These are phyloP conservation scores for Hirtodrosophila cameraria DNA, from an alignment of 2,888 invertebrate species.

Conservation along the genomic window DNA sequence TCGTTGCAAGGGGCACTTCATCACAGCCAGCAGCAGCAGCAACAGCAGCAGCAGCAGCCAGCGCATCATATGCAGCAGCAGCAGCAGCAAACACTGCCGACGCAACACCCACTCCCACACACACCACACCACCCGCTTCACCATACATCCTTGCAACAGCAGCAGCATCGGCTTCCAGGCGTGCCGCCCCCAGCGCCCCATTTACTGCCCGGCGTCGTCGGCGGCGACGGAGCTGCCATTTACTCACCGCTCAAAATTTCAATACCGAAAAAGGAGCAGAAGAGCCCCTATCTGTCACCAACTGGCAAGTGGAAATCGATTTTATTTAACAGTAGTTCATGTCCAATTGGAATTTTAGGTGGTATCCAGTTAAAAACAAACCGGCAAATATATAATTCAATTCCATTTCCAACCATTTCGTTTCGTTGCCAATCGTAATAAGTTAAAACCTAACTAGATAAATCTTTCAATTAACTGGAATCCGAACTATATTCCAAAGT, in stretches of 20 bases:
- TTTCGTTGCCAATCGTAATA: no score
- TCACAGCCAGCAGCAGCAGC: conserved; percentile 61
- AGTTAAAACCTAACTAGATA: no score
- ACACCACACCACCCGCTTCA: conserved; percentile 71
- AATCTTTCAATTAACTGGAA: no score
- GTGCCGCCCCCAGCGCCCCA: conserved; percentile 60
- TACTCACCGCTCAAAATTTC: conserved; percentile 84
- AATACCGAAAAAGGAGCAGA: conserved; percentile 84
- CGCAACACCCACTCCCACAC: conserved; percentile 59
- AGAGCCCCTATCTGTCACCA: conserved; percentile 96
- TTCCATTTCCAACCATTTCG: no score
- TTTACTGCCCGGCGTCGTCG: conserved; percentile 68
- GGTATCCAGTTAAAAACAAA: neutral
- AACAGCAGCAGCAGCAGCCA: conserved; percentile 59
- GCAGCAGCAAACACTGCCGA: conserved; percentile 45
- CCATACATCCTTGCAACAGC: conserved; percentile 65
- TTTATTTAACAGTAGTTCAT: neutral
- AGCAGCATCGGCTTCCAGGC: conserved; percentile 41
- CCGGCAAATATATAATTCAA: no score
- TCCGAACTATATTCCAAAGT: no score
- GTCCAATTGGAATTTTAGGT: conserved; percentile 9
- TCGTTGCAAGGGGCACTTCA: conserved; percentile 58
- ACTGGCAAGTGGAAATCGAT: conserved; percentile 87
- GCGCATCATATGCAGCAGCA: conserved; percentile 69
- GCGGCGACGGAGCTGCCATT: conserved; percentile 82